Evolutionary conservation across 2,797 vertebrate species (phyloP), one percentile per base, ranked within the genome.

Genomic region (Falco cherrug): DNA sequence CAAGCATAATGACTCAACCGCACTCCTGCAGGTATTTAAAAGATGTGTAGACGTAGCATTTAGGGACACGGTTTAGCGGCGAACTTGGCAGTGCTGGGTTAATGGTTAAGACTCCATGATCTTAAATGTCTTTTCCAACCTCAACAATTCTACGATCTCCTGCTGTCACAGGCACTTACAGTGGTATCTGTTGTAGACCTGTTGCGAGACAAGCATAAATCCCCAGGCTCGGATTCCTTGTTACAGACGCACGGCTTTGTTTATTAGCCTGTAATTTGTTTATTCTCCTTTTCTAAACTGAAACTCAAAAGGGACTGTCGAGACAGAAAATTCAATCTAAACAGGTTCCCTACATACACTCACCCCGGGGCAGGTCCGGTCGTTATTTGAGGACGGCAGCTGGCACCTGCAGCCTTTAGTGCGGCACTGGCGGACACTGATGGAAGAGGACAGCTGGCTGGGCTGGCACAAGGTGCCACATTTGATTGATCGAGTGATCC

Each of bases 361-460:
- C 89, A 59, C 96, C 95, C 98, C 96, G 97, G 97, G 98, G 97
- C 97, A 95, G 97, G 95, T 91, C 88, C 93, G 21, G 53, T 18
- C 93, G 97, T 87, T 96, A 89, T 89, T 92, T 78, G 69, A 70
- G 96, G 95, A 91, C 75, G 96, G 97, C 98, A 98, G 97, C 97
- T 98, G 98, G 97, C 97, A 98, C 96, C 97, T 86, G 95, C 14
- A 31, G 97, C 92, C 96, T 96, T 95, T 47, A 12, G 91, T 75
- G 90, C 97, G 92, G 97, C 93, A 90, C 35, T 97, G 89, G 90
- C 60, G 69, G 98, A 98, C 96, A 90, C 97, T 99, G 98, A 99
- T 97, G 63, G 98, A 98, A 96, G 95, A 95, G 97, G 97, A 97
- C 98, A 98, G 98, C 98, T 98, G 98, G 98, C 96, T 76, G 90